Conservation (phyloP, 2,888 invertebrate genomes). For the Drosophila quasianomalipes region DNA sequence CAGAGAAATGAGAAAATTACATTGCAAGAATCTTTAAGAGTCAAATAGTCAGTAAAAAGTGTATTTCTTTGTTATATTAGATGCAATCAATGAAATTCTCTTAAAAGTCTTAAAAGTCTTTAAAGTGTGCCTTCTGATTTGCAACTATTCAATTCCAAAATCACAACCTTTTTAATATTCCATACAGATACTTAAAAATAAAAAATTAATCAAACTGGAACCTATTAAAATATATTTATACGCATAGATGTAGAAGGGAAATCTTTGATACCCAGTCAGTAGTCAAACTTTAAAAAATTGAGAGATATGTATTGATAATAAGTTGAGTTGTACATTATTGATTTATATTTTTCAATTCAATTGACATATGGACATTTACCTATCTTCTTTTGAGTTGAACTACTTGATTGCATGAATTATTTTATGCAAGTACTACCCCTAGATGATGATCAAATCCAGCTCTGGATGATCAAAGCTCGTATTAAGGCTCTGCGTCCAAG, state of each 20-base stretch:
- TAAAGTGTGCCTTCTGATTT: neutral
- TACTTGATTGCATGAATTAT: neutral
- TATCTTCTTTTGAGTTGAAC: neutral
- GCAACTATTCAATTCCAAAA: neutral
- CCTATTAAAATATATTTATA: neutral
- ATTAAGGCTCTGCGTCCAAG: neutral
- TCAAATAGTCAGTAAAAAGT: constrained; percentile 9
- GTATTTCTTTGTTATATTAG: neutral
- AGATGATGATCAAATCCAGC: neutral
- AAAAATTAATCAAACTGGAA: neutral
- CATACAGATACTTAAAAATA: neutral
- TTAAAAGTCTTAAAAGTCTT: neutral
- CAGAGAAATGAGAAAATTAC: constrained; percentile 13
- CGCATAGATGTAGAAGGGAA: too few relatives aligned
- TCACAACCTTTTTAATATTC: neutral
- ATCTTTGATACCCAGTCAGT: too few relatives aligned
- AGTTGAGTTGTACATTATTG: neutral
- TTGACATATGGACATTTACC: neutral
- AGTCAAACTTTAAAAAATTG: too few relatives aligned
- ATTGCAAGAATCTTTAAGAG: constrained; percentile 26
- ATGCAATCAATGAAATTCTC: neutral
- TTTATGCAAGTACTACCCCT: too few relatives aligned
- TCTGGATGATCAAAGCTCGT: neutral
- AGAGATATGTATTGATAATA: neutral
- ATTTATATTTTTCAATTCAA: neutral